Conservation (phyloP, 2,888 invertebrate species). For the Drosophila meridionalis region DNA sequence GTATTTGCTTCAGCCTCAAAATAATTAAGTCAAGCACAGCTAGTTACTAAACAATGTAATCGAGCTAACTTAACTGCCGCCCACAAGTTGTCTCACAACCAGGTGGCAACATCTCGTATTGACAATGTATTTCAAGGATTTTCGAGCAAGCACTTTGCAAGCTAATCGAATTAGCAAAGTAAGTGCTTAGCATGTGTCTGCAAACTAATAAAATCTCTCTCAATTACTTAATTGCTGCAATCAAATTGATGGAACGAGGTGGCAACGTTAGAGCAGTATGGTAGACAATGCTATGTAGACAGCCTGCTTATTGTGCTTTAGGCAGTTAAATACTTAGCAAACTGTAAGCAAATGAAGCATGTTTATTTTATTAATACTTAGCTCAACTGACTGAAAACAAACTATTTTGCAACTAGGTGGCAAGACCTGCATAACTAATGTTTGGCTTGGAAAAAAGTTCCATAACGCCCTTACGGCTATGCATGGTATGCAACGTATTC, state of each 20-base stretch:
- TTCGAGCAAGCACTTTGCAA: not conserved
- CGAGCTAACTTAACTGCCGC: not conserved
- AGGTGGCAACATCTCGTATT: not conserved
- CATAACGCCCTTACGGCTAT: not conserved
- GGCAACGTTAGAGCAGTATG: not conserved
- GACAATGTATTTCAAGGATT: not conserved
- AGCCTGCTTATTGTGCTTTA: not conserved
- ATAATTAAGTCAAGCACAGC: not conserved
- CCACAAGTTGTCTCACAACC: not conserved
- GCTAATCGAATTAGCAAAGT: not conserved
- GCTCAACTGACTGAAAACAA: not conserved
- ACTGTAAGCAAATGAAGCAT: not conserved
- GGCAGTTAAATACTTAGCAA: not conserved
- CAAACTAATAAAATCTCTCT: not conserved
- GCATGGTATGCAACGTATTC: not conserved
- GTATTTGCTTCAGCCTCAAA: not conserved
- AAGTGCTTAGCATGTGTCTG: not conserved
- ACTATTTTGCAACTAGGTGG: not conserved
- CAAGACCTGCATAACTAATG: not conserved
- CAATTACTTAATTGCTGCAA: not conserved
- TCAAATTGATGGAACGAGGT: not conserved
- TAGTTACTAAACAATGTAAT: not conserved
- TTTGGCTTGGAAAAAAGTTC: not conserved
- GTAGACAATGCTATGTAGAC: not conserved
- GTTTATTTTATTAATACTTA: not conserved